Base-by-base conservation (phyloP, 2,797 vertebrate species). In the Lemur catta region DNA sequence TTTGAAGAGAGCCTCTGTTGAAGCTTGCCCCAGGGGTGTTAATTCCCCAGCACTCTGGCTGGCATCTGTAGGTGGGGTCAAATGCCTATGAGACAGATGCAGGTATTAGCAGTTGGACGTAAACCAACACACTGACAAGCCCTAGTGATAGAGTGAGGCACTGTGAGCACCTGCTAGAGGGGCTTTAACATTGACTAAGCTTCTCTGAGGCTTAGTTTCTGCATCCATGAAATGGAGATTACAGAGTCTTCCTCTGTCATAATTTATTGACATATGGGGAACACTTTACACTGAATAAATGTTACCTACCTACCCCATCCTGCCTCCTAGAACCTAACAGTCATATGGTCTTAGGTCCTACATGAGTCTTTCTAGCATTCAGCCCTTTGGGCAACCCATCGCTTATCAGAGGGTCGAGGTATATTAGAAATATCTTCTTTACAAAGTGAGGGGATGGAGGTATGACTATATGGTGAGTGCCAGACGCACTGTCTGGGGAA, bases 181-280 rank as follows among this genome's bases (percentile, higher is more conserved):
- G n/a, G 30, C 15, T 4, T 61, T 24, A 59, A 67, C 28, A 75
- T 74, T 69, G 41, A 17, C 13, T 75, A 24, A 41, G 48, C 1
- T 79, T 69, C 38, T 28, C 30, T 69, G 26, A 88, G 22, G 8
- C 48, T 55, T 59, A 74, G 6, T 43, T 91, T 84, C 50, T 50
- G 48, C 28, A 69, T 41, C 69, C 13, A 80, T 13, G 28, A 65
- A 57, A 71, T 2, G 74, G 26, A 91, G 24, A 84, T 71, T 55
- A 65, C 3, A 61, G 33, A 52, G 75, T 69, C 84, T 76, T 87
- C 65, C 50, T 88, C 84, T 57, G 10, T 74, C 15, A 82, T 38
- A 35, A 61, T 61, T 48, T 69, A 80, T 13, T 59, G 33, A 75
- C 57, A 57, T 11, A 35, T 28, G 15, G 26, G 28, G 72, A 72